phyloP scores from a whole-genome alignment of 2,797 vertebrate species.

The Falco biarmicus region DNA sequence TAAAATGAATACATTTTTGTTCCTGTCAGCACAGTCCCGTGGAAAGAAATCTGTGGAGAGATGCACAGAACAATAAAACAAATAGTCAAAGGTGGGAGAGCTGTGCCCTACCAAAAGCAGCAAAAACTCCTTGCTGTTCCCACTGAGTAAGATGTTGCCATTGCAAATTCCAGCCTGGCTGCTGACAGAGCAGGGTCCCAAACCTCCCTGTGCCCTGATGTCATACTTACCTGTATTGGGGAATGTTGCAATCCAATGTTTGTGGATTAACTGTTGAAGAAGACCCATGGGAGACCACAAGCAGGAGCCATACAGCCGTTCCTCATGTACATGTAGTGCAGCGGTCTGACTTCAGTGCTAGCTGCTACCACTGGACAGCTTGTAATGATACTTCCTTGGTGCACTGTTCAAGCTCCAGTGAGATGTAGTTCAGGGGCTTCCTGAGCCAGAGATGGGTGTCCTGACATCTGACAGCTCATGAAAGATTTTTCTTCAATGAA shows the following conservation, averaged over 20 bases:
- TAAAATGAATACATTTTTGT: neutral
- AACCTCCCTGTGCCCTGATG: neutral
- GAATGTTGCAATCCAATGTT: neutral
- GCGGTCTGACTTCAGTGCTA: neutral
- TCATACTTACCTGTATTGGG: neutral
- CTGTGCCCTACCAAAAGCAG: neutral
- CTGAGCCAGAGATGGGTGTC: neutral
- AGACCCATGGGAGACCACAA: rapidly evolving
- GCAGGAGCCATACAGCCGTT: rapidly evolving
- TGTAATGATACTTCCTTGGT: neutral
- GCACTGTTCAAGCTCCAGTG: neutral
- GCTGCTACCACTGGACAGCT: rapidly evolving
- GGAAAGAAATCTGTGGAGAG: slow-evolving; percentile 1
- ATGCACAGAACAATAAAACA: neutral
- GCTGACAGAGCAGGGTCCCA: neutral
- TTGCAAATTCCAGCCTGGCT: neutral
- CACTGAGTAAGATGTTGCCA: neutral
- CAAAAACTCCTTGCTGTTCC: neutral
- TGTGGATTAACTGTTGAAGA: neutral
- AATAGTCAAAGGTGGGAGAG: neutral
- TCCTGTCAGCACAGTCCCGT: neutral
- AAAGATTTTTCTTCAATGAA: neutral
- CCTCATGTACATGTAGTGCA: neutral
- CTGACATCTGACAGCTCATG: neutral
- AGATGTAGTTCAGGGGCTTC: neutral